A percentile compares a stretch with the other conserved stretches of the same genome.
Conservation (phyloP, 1,140 invertebrate species). For the Ephestia elutella region DNA sequence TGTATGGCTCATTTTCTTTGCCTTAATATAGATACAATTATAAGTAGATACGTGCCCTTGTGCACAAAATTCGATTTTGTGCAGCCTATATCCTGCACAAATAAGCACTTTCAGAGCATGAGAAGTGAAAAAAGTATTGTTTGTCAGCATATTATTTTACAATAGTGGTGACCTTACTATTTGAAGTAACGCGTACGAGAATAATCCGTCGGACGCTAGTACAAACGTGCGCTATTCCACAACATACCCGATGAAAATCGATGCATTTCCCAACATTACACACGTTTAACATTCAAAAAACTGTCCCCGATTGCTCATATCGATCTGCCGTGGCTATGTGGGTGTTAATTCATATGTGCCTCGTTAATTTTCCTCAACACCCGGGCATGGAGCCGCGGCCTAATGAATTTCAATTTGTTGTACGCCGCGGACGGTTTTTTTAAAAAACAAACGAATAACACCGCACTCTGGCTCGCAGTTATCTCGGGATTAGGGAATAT, state of each 20-base stretch:
- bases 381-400: conserved; percentile 47
- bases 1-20: too few relatives aligned
- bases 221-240: background rate
- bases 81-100: too few relatives aligned
- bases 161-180: too few relatives aligned
- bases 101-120: too few relatives aligned
- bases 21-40: too few relatives aligned
- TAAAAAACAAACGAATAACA: conserved; percentile 32
- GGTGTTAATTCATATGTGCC: conserved; percentile 64
- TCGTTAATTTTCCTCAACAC: conserved; percentile 69
- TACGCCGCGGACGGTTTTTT: conserved; percentile 38
- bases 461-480: background rate
- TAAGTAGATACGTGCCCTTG: too few relatives aligned
- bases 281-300: conserved; percentile 22
- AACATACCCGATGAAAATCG: background rate
- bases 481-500: background rate
- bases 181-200: too few relatives aligned
- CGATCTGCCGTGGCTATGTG: conserved; percentile 38
- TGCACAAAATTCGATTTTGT: too few relatives aligned
- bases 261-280: conserved; percentile 16
- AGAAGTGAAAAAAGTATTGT: too few relatives aligned
- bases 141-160: too few relatives aligned
- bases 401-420: conserved; percentile 71
- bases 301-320: conserved; percentile 49
- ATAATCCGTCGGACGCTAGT: too few relatives aligned